These are phyloP conservation scores for Myodes glareolus DNA, from an alignment of 2,113 vertebrate species.

Conservation along the genomic window DNA sequence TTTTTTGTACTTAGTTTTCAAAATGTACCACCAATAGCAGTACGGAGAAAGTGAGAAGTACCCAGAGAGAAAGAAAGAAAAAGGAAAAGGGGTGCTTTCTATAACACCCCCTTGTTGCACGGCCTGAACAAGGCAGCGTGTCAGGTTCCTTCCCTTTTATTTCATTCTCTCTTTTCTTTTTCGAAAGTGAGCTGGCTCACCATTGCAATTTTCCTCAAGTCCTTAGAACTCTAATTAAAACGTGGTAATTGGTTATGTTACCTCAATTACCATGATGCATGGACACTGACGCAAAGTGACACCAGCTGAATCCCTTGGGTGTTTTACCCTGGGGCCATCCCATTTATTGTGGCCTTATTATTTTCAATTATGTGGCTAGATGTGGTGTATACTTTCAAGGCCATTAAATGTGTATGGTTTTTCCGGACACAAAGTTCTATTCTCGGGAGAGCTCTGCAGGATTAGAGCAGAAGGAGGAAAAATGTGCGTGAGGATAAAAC, in stretches of 20 bases:
- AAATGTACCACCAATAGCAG: conserved; percentile 70
- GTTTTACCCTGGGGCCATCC: conserved; percentile 89
- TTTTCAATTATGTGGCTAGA: conserved; percentile 89
- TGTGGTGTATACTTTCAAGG: conserved; percentile 86
- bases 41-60: background rate
- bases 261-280: conserved; percentile 91
- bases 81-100: conserved; percentile 53
- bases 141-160: background rate
- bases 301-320: conserved; percentile 90
- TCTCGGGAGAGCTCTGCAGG: conserved; percentile 72
- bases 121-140: conserved; percentile 46
- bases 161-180: conserved; percentile 73
- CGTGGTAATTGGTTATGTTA: conserved; percentile 92
- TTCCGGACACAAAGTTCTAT: conserved; percentile 80
- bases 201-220: conserved; percentile 87
- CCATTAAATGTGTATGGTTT: conserved; percentile 77
- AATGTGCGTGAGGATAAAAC: conserved; percentile 37
- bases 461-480: conserved; percentile 35
- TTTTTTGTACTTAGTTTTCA: conserved; percentile 66
- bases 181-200: conserved; percentile 83
- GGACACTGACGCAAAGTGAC: conserved; percentile 90
- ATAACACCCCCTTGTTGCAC: conserved; percentile 53
- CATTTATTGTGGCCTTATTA: conserved; percentile 89
- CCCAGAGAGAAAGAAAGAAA: background rate
- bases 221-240: conserved; percentile 92